These are phyloP conservation scores for Lithophane semibrunnea DNA, from an alignment of 2,888 invertebrate species.

Conservation along the genomic window DNA sequence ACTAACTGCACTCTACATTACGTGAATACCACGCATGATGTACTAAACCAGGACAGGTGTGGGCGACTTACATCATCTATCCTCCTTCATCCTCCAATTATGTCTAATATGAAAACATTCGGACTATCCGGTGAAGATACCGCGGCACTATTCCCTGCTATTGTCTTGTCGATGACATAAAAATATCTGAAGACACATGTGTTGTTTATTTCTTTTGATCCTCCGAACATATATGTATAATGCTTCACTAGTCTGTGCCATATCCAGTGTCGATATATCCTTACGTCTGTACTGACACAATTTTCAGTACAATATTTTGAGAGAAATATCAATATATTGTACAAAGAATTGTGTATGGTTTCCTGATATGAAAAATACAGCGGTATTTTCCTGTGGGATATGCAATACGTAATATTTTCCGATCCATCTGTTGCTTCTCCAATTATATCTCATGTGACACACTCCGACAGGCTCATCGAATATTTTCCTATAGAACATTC, in stretches of 20 bases:
- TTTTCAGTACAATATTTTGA: conserved; percentile 1
- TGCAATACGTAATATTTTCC: conserved; percentile 45
- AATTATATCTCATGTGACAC: conserved; percentile 36
- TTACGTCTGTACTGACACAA: not conserved
- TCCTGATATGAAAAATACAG: conserved; percentile 3
- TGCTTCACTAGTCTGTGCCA: conserved; percentile 1
- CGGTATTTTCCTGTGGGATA: conserved; percentile 11
- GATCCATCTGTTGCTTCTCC: conserved; percentile 35
- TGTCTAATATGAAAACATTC: conserved; percentile 29
- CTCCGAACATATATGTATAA: conserved; percentile 23
- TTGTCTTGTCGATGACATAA: conserved; percentile 29
- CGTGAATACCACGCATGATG: conserved; percentile 8
- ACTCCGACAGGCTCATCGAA: conserved; percentile 19
- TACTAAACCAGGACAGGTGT: conserved; percentile 30
- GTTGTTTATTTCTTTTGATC: conserved; percentile 26
- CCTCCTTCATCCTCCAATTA: conserved; percentile 41
- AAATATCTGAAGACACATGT: conserved; percentile 21
- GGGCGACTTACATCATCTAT: conserved; percentile 46
- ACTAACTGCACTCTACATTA: conserved; percentile 10
- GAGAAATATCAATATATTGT: conserved; percentile 12
- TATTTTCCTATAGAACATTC: conserved; percentile 24
- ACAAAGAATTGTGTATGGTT: conserved; percentile 11
- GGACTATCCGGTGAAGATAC: conserved; percentile 33
- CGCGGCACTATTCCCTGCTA: conserved; percentile 7
- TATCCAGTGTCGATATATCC: conserved; percentile 14